Conservation (phyloP, 2,797 vertebrate genomes). For the Lutjanus campechanus region DNA sequence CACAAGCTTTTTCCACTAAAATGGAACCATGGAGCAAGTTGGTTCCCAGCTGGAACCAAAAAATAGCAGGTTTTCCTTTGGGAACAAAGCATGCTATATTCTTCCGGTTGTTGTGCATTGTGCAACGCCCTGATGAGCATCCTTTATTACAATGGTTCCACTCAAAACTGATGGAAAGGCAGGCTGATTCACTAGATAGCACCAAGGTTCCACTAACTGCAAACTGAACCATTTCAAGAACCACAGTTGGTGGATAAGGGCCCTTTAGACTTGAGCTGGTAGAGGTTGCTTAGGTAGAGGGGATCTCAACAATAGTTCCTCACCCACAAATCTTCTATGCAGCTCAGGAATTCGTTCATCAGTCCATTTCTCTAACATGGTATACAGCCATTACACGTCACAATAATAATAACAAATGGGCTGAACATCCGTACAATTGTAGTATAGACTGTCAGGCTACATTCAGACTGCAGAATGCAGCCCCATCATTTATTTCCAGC, state of each 20-base stretch:
- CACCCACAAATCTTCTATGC: not conserved
- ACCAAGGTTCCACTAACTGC: no score
- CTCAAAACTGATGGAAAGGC: no score
- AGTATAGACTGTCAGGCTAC: not conserved
- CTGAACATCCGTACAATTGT: not conserved
- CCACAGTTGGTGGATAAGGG: no score
- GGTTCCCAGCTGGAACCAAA: no score
- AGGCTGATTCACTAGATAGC: no score
- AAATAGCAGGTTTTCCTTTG: no score
- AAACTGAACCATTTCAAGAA: no score
- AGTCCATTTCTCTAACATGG: not conserved
- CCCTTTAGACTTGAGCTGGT: not conserved
- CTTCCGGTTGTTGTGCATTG: no score
- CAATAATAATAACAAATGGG: not conserved
- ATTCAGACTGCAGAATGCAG: not conserved
- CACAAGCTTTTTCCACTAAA: no score
- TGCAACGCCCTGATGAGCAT: no score
- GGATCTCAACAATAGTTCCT: conserved; percentile 7
- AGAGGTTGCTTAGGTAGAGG: not conserved
- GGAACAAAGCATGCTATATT: no score
- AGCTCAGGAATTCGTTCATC: not conserved
- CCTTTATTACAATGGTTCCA: no score
- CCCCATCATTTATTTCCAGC: not conserved
- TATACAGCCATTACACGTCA: not conserved
- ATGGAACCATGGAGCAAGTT: not conserved